Evolutionary conservation across 2,888 invertebrate species (phyloP).

Genomic region (Heterodera filipjevi): DNA sequence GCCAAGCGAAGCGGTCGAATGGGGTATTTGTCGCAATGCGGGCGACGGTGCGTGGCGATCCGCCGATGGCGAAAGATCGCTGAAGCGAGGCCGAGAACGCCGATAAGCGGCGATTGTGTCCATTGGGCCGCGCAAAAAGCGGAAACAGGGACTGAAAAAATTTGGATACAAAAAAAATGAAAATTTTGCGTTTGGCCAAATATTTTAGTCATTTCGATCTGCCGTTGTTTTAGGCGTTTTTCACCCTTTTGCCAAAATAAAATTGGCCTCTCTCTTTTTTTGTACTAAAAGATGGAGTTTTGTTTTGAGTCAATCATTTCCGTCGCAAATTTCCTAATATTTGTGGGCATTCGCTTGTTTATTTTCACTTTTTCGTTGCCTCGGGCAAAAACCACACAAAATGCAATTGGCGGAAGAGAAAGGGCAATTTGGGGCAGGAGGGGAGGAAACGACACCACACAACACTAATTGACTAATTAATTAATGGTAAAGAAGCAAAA

Average conservation of each 20-base stretch:
- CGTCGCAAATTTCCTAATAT: neutral
- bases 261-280: neutral
- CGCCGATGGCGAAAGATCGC: neutral
- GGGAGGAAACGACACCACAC: neutral
- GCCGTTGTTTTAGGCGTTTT: no score
- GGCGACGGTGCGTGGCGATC: neutral
- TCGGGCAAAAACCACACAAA: neutral
- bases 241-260: no score
- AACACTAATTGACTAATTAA: neutral
- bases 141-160: neutral
- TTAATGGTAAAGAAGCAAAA: neutral
- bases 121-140: neutral
- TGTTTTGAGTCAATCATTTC: neutral
- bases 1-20: constrained; percentile 8
- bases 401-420: constrained; percentile 5
- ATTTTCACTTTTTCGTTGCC: neutral
- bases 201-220: no score
- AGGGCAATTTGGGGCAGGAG: neutral
- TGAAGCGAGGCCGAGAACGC: constrained; percentile 7
- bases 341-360: neutral
- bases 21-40: neutral
- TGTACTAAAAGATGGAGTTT: neutral
- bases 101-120: constrained; percentile 1
- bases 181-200: no score
- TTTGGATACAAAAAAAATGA: no score